Evolutionary conservation across 2,888 invertebrate genomes (phyloP).

Genomic region (Creontiades dilutus): DNA sequence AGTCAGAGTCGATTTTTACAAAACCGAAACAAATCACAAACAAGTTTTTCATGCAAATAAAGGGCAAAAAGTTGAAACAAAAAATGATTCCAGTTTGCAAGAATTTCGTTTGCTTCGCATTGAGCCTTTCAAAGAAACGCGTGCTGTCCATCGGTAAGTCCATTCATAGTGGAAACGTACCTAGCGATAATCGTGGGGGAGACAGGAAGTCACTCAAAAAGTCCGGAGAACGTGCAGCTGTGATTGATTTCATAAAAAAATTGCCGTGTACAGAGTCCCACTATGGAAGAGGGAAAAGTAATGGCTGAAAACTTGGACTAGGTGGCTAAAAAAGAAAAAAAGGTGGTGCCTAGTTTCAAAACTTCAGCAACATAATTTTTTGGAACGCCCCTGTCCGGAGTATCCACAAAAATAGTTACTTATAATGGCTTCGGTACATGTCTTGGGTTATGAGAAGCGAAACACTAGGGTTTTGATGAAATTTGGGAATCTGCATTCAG

Average conservation of each 20-base stretch:
- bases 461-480: too few relatives aligned
- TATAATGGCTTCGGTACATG: too few relatives aligned
- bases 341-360: too few relatives aligned
- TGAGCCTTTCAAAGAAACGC: not conserved
- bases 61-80: not conserved
- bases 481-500: too few relatives aligned
- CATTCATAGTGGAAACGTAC: not conserved
- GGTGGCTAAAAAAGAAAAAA: too few relatives aligned
- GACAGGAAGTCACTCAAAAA: not conserved
- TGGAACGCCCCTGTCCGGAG: too few relatives aligned
- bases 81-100: not conserved
- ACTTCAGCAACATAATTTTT: too few relatives aligned
- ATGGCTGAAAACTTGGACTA: too few relatives aligned
- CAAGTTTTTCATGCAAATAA: not conserved
- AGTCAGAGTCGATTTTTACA: not conserved
- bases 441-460: not conserved
- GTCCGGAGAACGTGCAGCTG: not conserved
- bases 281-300: conserved; percentile 14
- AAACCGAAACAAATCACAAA: not conserved
- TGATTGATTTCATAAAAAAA: not conserved
- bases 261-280: not conserved
- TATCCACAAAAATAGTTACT: too few relatives aligned
- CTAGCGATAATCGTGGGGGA: not conserved
- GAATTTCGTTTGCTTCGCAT: not conserved
- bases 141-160: not conserved